A percentile compares a stretch with the other conserved stretches of the same genome.
phyloP scores from a whole-genome alignment of 2,113 vertebrate genomes.

The Origma solitaria region DNA sequence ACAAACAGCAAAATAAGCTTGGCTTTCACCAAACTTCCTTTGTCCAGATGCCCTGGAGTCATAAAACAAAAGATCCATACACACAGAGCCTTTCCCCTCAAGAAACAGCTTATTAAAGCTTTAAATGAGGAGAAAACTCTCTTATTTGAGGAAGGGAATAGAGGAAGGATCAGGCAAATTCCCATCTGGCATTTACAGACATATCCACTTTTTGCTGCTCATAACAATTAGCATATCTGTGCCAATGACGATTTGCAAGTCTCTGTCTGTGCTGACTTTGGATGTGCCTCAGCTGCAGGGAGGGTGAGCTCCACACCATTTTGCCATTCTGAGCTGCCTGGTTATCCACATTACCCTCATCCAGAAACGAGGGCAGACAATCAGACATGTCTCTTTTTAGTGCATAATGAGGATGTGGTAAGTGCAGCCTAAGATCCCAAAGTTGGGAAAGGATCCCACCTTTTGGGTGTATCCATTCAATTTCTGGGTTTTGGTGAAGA shows the following conservation, averaged over 20 bases:
- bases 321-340: background rate
- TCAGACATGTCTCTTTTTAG: background rate
- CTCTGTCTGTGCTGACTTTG: slow-evolving; percentile 1
- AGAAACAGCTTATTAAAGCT: background rate
- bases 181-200: background rate
- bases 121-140: background rate
- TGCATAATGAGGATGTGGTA: background rate
- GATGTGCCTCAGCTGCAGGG: background rate
- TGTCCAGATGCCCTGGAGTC: background rate
- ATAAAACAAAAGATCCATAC: background rate
- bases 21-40: background rate
- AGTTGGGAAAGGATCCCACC: background rate
- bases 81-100: background rate
- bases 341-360: background rate
- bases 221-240: background rate
- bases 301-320: background rate
- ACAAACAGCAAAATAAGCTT: background rate
- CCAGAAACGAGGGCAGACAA: background rate
- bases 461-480: background rate
- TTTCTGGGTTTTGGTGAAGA: slow-evolving; percentile 35
- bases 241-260: background rate
- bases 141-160: background rate
- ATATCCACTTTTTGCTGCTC: background rate
- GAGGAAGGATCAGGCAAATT: background rate
- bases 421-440: background rate